Evolutionary conservation across 2,888 invertebrate species (phyloP).

Genomic region (Pherbina coryleti): DNA sequence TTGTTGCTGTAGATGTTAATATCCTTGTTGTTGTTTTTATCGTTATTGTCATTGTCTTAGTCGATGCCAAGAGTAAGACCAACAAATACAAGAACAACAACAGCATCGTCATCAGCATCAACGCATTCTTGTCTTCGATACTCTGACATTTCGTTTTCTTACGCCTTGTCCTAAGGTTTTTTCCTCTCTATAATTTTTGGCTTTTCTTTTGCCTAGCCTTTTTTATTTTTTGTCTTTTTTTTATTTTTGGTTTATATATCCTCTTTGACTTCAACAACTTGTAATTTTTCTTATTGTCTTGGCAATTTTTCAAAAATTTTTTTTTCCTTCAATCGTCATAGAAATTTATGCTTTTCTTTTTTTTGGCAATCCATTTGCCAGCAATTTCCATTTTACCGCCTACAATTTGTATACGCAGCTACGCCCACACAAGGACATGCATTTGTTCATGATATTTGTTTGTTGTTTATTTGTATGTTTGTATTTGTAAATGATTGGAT

Average conservation of each 20-base stretch:
- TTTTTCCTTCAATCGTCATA: background rate
- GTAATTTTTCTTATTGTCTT: background rate
- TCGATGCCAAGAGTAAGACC: background rate
- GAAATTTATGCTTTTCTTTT: background rate
- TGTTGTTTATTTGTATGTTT: background rate
- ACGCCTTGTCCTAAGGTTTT: background rate
- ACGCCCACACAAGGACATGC: background rate
- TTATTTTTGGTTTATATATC: background rate
- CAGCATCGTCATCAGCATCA: conserved; percentile 2
- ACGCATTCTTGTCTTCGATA: background rate
- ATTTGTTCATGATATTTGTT: background rate
- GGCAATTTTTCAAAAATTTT: background rate
- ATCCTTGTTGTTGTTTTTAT: too few species aligned
- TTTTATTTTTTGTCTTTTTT: background rate
- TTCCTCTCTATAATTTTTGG: too few species aligned
- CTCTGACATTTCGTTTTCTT: background rate
- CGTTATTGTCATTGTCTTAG: conserved; percentile 3
- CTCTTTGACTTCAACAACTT: background rate
- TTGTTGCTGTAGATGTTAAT: background rate
- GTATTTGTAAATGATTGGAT: background rate
- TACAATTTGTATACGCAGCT: background rate
- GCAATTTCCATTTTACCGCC: conserved; percentile 20
- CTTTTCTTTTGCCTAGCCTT: background rate
- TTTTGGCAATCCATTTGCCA: conserved; percentile 3
- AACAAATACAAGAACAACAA: background rate